phyloP scores from a whole-genome alignment of 2,888 invertebrate genomes.

The Entomobrya proxima region DNA sequence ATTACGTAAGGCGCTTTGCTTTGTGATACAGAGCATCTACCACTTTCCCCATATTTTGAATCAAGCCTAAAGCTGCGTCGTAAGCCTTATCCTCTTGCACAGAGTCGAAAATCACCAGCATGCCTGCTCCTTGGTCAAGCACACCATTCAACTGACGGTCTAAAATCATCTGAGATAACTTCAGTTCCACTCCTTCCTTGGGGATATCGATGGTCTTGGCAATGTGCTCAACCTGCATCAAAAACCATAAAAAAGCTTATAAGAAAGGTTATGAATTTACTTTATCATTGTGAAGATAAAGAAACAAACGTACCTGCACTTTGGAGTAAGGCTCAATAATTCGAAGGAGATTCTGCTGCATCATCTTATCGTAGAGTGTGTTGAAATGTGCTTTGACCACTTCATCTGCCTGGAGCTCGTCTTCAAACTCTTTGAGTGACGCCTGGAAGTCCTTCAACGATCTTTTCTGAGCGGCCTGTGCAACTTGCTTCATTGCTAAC shows the following conservation, averaged over 20 bases:
- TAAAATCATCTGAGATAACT: slow-evolving; percentile 99
- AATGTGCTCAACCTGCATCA: slow-evolving; percentile 83
- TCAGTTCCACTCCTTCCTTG: slow-evolving; percentile 96
- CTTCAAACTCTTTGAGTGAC: slow-evolving; percentile 89
- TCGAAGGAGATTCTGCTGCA: slow-evolving; percentile 98
- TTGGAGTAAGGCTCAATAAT: slow-evolving; percentile 99
- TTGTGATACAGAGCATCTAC: slow-evolving; percentile 99
- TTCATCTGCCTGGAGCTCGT: slow-evolving; percentile 94
- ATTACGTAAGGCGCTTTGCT: slow-evolving; percentile 96
- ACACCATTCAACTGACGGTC: slow-evolving; percentile 98
- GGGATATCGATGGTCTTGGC: slow-evolving; percentile 93
- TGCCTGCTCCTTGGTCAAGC: slow-evolving; percentile 98
- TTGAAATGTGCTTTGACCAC: slow-evolving; percentile 96
- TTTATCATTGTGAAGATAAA: slow-evolving; percentile 4
- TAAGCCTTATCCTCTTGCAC: slow-evolving; percentile 96
- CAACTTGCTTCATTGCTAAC: slow-evolving; percentile 98
- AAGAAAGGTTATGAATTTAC: background rate
- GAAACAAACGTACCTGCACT: slow-evolving; percentile 83
- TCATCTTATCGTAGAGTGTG: slow-evolving; percentile 97
- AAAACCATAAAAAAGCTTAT: background rate
- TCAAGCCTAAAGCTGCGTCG: slow-evolving; percentile 96
- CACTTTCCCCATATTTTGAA: slow-evolving; percentile 99
- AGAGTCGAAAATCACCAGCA: slow-evolving; percentile 98
- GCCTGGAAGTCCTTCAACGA: slow-evolving; percentile 97
- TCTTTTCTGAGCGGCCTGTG: slow-evolving; percentile 96